A percentile compares a stretch with the other conserved stretches of the same genome.
These are phyloP conservation scores for Magallana gigas DNA, from an alignment of 1,140 invertebrate genomes.

Conservation along the genomic window DNA sequence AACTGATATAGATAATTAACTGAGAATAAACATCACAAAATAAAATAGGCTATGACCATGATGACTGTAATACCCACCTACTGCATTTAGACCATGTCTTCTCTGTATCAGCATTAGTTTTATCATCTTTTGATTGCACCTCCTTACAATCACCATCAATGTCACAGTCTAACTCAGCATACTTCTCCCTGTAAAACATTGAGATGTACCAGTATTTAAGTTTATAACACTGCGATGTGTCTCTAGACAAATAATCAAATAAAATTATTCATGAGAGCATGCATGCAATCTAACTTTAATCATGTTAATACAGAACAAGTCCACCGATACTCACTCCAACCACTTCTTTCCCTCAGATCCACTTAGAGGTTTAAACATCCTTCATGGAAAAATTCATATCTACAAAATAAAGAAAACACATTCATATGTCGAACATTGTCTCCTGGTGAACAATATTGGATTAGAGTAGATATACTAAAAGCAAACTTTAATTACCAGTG, in stretches of 20 bases:
- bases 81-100: not conserved
- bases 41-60: too few species aligned
- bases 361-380: constrained; percentile 34
- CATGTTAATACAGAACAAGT: too few species aligned
- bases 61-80: not conserved
- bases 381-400: not conserved
- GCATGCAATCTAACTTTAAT: too few species aligned
- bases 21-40: too few species aligned
- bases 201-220: not conserved
- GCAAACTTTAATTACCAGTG: too few species aligned
- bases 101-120: not conserved
- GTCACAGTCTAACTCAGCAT: constrained; percentile 3
- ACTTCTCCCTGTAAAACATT: not conserved
- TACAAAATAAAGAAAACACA: not conserved
- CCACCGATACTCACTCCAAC: not conserved
- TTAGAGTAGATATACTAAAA: too few species aligned
- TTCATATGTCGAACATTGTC: too few species aligned
- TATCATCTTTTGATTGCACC: not conserved
- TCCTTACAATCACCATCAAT: not conserved
- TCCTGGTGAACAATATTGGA: too few species aligned
- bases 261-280: too few species aligned
- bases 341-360: not conserved
- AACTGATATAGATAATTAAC: too few species aligned
- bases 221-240: too few species aligned
- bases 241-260: too few species aligned